Evolutionary conservation across 2,797 vertebrate species (phyloP).

Genomic region (Sebastes kiyomatsui): DNA sequence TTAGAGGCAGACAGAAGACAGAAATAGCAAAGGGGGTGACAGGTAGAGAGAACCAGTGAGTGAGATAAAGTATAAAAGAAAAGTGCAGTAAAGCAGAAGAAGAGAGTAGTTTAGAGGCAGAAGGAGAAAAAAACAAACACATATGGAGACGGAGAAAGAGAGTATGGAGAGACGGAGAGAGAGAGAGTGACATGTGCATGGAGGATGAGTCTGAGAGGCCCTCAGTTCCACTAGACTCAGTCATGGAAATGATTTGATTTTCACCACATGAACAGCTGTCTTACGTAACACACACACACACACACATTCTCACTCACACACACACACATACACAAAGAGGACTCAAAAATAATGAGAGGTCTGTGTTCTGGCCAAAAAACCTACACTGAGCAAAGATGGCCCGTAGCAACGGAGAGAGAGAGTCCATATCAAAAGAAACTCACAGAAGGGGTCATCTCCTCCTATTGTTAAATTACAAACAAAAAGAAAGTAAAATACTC

Average conservation of each 20-base stretch:
- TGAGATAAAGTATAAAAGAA: slow-evolving; percentile 21
- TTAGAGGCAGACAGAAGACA: neutral
- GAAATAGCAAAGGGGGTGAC: neutral
- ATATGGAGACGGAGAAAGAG: slow-evolving; percentile 35
- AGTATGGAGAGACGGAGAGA: slow-evolving; percentile 18
- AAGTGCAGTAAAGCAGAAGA: slow-evolving; percentile 37
- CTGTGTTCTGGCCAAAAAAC: slow-evolving; percentile 48
- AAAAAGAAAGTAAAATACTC: neutral
- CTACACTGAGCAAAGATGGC: slow-evolving; percentile 48
- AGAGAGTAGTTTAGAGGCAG: slow-evolving; percentile 29
- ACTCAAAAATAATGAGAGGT: slow-evolving; percentile 58
- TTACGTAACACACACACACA: slow-evolving; percentile 76
- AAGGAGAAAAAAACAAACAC: slow-evolving; percentile 37
- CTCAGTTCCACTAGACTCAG: slow-evolving; percentile 72
- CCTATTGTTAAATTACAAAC: neutral
- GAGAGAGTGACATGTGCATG: slow-evolving; percentile 40
- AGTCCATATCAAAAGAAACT: slow-evolving; percentile 3
- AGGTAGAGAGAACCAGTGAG: neutral
- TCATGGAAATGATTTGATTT: slow-evolving; percentile 84
- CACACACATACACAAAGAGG: slow-evolving; percentile 40
- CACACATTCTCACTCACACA: neutral
- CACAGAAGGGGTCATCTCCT: neutral
- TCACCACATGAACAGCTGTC: slow-evolving; percentile 80
- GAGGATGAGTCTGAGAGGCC: slow-evolving; percentile 71
- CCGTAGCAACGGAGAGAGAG: slow-evolving; percentile 26